Conservation (phyloP, 2,113 vertebrate species). For the Cyprinodon variegatus region DNA sequence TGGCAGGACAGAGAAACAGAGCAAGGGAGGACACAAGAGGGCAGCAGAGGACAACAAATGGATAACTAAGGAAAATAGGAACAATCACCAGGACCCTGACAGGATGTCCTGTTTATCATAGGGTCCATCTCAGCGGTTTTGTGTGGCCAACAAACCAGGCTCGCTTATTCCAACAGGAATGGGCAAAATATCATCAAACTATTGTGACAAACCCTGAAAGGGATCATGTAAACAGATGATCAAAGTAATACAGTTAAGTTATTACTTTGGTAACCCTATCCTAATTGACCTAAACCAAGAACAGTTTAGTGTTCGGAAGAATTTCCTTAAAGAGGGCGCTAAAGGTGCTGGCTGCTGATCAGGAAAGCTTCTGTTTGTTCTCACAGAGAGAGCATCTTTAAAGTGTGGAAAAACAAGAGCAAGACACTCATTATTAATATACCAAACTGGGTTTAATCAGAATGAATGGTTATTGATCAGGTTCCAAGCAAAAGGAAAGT, state of each 20-base stretch:
- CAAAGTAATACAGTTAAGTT: background rate
- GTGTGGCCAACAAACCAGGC: no score
- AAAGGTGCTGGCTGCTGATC: conserved; percentile 16
- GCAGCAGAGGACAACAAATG: no score
- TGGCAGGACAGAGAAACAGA: no score
- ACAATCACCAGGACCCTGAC: no score
- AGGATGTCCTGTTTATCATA: background rate
- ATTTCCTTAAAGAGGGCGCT: conserved; percentile 17
- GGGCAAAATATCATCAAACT: background rate
- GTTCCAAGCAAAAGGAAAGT: background rate
- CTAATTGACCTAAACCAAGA: background rate
- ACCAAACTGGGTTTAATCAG: conserved; percentile 40
- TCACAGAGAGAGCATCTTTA: conserved; percentile 28
- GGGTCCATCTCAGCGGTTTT: background rate
- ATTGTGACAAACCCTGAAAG: background rate
- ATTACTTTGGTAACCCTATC: conserved; percentile 19
- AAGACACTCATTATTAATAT: conserved; percentile 59
- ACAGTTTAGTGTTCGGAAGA: background rate
- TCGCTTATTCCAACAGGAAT: background rate
- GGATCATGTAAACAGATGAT: background rate
- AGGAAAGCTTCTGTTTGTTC: conserved; percentile 49
- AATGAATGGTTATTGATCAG: conserved; percentile 10
- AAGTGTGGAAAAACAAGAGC: conserved; percentile 46
- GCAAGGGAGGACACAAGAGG: no score
- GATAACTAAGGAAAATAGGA: no score